phyloP scores from a whole-genome alignment of 2,888 invertebrate species.

The Aleiodes testaceus region DNA sequence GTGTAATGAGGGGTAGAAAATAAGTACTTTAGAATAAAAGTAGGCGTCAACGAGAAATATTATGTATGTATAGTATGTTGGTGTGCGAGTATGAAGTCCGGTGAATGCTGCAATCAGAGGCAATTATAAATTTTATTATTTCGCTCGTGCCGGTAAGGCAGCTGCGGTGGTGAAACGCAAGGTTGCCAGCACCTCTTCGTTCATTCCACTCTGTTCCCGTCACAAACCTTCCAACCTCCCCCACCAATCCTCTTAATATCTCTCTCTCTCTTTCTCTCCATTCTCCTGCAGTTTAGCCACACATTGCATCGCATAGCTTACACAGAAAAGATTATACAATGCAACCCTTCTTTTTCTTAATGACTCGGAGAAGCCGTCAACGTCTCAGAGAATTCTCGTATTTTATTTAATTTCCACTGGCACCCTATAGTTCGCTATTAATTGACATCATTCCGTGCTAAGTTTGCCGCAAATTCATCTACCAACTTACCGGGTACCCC shows the following conservation, averaged over 20 bases:
- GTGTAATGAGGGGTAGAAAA: conserved; percentile 21
- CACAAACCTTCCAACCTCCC: conserved; percentile 4
- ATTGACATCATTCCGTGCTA: conserved; percentile 69
- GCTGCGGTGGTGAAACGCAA: conserved; percentile 50
- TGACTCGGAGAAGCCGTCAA: conserved; percentile 69
- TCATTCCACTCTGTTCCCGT: conserved; percentile 38
- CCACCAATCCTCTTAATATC: not conserved
- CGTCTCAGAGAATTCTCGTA: conserved; percentile 57
- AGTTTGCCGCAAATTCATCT: conserved; percentile 69
- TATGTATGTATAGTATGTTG: conserved; percentile 22
- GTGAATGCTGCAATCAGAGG: conserved; percentile 62
- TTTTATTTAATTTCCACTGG: conserved; percentile 70
- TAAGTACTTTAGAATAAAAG: conserved; percentile 46
- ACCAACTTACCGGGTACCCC: conserved; percentile 48
- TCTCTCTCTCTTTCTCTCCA: too few species aligned
- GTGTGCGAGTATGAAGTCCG: conserved; percentile 41
- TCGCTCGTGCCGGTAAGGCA: conserved; percentile 53
- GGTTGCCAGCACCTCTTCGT: conserved; percentile 41
- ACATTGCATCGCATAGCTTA: conserved; percentile 28
- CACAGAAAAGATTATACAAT: conserved; percentile 66
- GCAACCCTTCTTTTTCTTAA: conserved; percentile 56
- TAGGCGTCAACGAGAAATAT: conserved; percentile 46
- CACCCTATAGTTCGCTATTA: conserved; percentile 70
- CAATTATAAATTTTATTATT: conserved; percentile 66
- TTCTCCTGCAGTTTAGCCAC: conserved; percentile 12